A percentile compares a stretch with the other conserved stretches of the same genome.
Conservation (phyloP, 2,797 vertebrate species). For the Squalus acanthias region DNA sequence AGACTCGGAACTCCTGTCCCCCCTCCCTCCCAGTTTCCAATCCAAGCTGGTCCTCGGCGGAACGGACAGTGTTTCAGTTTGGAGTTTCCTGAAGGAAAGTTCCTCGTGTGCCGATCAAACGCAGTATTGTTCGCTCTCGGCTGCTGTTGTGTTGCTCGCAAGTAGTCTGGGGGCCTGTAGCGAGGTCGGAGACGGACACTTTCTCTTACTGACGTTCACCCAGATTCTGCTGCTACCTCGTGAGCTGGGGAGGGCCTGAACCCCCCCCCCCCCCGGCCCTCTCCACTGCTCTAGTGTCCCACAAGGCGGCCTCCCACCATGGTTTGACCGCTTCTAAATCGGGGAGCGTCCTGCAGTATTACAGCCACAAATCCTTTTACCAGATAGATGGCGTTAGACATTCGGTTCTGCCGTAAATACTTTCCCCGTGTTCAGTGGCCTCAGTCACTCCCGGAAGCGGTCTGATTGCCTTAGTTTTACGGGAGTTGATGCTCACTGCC, state of each 20-base stretch:
- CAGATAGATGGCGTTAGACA: neutral
- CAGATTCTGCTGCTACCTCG: neutral
- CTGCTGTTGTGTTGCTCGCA: neutral
- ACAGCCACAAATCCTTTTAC: too few relatives aligned
- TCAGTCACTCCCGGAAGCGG: neutral
- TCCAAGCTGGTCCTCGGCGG: too few relatives aligned
- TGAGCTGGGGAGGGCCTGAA: neutral
- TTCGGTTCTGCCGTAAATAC: neutral
- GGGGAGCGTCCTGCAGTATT: too few relatives aligned
- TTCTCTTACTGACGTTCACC: neutral
- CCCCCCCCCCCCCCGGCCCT: too few relatives aligned
- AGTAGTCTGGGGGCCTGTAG: neutral
- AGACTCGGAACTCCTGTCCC: too few relatives aligned
- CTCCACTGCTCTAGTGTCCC: too few relatives aligned
- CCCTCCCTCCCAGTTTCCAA: neutral
- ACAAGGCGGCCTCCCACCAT: neutral
- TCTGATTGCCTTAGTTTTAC: neutral
- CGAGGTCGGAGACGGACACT: neutral
- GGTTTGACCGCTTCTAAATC: too few relatives aligned
- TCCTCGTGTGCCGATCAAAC: neutral
- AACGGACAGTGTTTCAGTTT: neutral
- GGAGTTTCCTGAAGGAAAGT: neutral
- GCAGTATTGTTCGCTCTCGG: neutral
- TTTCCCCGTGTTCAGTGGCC: too few relatives aligned
- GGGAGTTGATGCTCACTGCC: too few relatives aligned